Base-by-base conservation (phyloP, 2,797 vertebrate species). In the Lepilemur ruficaudatus region DNA sequence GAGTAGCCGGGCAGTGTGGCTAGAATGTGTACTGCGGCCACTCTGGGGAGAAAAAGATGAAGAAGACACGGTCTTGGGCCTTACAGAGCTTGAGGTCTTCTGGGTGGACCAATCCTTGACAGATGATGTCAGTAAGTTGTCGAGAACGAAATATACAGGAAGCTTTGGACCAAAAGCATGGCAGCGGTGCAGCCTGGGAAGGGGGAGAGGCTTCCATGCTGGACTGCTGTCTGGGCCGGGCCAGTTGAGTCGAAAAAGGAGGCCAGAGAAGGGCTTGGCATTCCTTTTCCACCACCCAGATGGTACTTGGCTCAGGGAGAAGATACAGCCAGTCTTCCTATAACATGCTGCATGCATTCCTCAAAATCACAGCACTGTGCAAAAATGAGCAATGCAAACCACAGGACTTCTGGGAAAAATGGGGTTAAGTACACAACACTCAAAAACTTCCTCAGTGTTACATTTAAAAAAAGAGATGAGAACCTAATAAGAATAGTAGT, bases 1-100 rank as follows among this genome's bases (percentile, higher is more conserved):
- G 96, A 98, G 99, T 98, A 76, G 25, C 70, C 1, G 1, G 35
- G 22, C 5, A 43, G 4, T 1, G 9, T 28, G 35, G 32, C 41
- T 2, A 57, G 35, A 38, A 22, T 13, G 18, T 25, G 17, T 41
- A 10, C 38, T 23, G 22, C 8, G 91, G 13, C n/a, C 70, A 76
- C 75, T 10, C n/a, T 32, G 46, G 70, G 30, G 28, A 59, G 73
- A 20, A 23, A 28, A 79, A 43, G 79, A 38, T 23, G 67, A 67
- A 10, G 5, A 35, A 46, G 41, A 69, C 7, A 2, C 1, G 12
- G n/a, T 46, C 25, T 43, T 65, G 7, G 10, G 11, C 52, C 28
- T 59, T 46, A 46, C 35, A 78, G 88, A 65, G 14, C 32, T 57
- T 15, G 8, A 22, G 4, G 59, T 50, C 30, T 18, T 11, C 28